Base-by-base conservation (phyloP, 2,888 invertebrate genomes). In the Nasonovia ribisnigri region DNA sequence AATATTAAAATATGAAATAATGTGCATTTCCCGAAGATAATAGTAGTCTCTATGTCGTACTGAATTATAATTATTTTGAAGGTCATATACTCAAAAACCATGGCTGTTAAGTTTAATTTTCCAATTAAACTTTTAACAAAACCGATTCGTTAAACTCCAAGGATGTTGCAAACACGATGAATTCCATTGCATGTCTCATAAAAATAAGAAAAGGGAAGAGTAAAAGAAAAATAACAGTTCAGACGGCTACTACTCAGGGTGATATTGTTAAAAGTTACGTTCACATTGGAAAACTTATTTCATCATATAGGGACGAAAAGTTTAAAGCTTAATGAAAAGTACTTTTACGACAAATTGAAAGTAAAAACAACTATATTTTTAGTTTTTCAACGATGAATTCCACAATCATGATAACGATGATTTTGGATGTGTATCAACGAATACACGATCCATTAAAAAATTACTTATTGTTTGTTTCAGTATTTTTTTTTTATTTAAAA, bases 231-330 rank as follows among this genome's bases (percentile, higher is more conserved):
- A 93, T 93, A 89, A 93, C 92, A 54, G 84, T 89, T 84, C 84
- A 84, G 92, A 51, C 48, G 67, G 88, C 88, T 60, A 84, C 60
- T 29, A n/a, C 84, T 88, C 57, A 36, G 10, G 46, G 54, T 84
- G 57, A 84, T 90, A 93, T 93, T 93, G 89, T 84, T 90, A 84
- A 93, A 93, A 93, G 89, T 93, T 93, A 57, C 93, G 57, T 90
- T 36, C 93, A 46, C 93, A 46, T 93, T 90, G 93, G 46, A 93
- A 93, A 93, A 93, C 93, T 93, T 93, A 93, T 93, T 93, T 93
- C 89, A 93, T 93, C 89, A 90, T 84, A 57, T 46, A 42, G 42
- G 84, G 60, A 90, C 60, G 46, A 57, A 93, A 93, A 93, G 89
- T 93, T 93, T 92, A 36, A 77, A 54, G 54, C 92, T 92, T 84